Evolutionary conservation across 1,140 invertebrate species (phyloP).

Genomic region (Piezodorus guildinii): DNA sequence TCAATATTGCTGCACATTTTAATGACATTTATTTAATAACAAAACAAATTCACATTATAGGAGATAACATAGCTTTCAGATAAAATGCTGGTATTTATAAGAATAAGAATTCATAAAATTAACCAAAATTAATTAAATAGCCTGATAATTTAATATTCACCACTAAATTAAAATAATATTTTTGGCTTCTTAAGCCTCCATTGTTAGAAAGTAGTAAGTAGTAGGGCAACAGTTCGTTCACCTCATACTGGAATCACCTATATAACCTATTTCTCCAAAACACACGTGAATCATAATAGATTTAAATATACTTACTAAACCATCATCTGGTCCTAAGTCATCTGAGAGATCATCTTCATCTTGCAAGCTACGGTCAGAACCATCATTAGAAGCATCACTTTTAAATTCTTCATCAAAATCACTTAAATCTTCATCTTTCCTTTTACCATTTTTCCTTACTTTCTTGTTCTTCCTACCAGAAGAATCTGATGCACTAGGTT

Average conservation of each 20-base stretch:
- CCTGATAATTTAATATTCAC: too few relatives aligned
- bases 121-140: too few relatives aligned
- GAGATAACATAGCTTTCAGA: too few relatives aligned
- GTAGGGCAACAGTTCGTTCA: constrained; percentile 5
- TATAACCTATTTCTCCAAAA: neutral
- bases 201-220: neutral
- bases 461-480: constrained; percentile 16
- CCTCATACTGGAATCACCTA: neutral
- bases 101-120: too few relatives aligned
- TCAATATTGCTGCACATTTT: too few relatives aligned
- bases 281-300: neutral
- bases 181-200: too few relatives aligned
- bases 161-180: too few relatives aligned
- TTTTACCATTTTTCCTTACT: constrained; percentile 25
- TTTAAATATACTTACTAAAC: constrained; percentile 15
- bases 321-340: constrained; percentile 14
- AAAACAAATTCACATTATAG: too few relatives aligned
- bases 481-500: constrained; percentile 16
- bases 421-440: constrained; percentile 22
- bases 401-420: constrained; percentile 26
- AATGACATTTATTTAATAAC: too few relatives aligned
- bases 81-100: too few relatives aligned
- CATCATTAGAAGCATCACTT: constrained; percentile 25
- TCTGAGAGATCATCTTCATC: constrained; percentile 6
- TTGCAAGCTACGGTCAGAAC: constrained; percentile 7